Conservation (phyloP, 1,140 invertebrate species). For the Meloidogyne floridensis region DNA sequence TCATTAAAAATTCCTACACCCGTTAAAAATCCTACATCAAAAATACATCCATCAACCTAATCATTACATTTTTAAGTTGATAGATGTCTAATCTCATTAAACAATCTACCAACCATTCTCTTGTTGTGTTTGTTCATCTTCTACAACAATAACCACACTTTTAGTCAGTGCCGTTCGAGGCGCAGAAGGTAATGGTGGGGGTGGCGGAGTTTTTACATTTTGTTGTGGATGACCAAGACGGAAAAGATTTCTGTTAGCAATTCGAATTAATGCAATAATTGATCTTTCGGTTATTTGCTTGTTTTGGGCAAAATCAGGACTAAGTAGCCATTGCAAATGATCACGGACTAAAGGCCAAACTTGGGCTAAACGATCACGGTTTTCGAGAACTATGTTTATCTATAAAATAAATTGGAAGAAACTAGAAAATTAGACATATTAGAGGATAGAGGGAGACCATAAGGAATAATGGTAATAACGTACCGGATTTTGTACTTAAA, state of each 20-base stretch:
- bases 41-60: too few species aligned
- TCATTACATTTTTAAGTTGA: too few species aligned
- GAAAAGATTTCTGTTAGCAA: constrained; percentile 75
- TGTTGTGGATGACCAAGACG: constrained; percentile 31
- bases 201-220: background rate
- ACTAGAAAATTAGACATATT: too few species aligned
- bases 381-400: constrained; percentile 87
- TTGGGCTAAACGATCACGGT: constrained; percentile 81
- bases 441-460: too few species aligned
- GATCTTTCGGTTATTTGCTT: constrained; percentile 80
- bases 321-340: constrained; percentile 69
- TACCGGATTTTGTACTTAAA: too few species aligned
- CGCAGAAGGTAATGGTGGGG: background rate
- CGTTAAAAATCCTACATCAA: too few species aligned
- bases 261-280: constrained; percentile 82
- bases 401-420: background rate
- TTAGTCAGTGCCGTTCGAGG: constrained; percentile 8
- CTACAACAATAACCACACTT: constrained; percentile 29
- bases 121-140: constrained; percentile 24
- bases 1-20: too few species aligned
- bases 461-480: too few species aligned
- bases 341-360: constrained; percentile 82
- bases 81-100: too few species aligned
- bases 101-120: background rate
- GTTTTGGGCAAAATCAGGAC: constrained; percentile 51